Percentiles rank a stretch among this genome's conserved stretches.
Evolutionary conservation across 1,140 invertebrate genomes (phyloP).

Genomic region (Spodoptera frugiperda): DNA sequence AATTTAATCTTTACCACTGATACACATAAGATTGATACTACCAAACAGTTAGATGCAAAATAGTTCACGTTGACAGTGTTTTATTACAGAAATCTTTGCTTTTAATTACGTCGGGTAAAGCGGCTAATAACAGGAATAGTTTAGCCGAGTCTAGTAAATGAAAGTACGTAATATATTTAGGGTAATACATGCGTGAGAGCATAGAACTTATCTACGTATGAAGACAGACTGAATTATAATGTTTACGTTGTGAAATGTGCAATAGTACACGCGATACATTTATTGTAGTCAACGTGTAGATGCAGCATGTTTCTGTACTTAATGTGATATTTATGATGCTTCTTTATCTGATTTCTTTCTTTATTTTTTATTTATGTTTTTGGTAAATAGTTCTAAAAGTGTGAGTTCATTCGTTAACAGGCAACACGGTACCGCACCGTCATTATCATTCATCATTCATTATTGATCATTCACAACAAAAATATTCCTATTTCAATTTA

Average conservation of each 20-base stretch:
- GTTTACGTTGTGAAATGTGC: constrained; percentile 20
- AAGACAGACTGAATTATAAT: constrained; percentile 28
- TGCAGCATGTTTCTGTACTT: not conserved
- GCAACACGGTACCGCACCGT: too few relatives aligned
- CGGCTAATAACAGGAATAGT: constrained; percentile 34
- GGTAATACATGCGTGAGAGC: constrained; percentile 22
- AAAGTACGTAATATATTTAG: constrained; percentile 36
- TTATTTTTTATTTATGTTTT: not conserved
- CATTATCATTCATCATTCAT: too few relatives aligned
- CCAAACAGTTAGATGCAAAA: not conserved
- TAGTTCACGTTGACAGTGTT: constrained; percentile 30
- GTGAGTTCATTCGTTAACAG: too few relatives aligned
- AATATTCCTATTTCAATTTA: too few relatives aligned
- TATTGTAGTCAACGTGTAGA: not conserved
- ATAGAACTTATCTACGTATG: constrained; percentile 19
- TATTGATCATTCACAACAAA: too few relatives aligned
- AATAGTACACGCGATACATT: constrained; percentile 19
- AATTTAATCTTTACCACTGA: not conserved
- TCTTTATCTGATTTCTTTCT: not conserved
- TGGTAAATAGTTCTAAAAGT: too few relatives aligned
- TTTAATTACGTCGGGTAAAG: constrained; percentile 30
- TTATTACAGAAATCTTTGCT: constrained; percentile 38
- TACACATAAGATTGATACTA: not conserved
- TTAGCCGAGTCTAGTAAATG: constrained; percentile 29
- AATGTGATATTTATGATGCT: not conserved